phyloP scores from a whole-genome alignment of 2,113 vertebrate species.

The Oophaga pumilio region DNA sequence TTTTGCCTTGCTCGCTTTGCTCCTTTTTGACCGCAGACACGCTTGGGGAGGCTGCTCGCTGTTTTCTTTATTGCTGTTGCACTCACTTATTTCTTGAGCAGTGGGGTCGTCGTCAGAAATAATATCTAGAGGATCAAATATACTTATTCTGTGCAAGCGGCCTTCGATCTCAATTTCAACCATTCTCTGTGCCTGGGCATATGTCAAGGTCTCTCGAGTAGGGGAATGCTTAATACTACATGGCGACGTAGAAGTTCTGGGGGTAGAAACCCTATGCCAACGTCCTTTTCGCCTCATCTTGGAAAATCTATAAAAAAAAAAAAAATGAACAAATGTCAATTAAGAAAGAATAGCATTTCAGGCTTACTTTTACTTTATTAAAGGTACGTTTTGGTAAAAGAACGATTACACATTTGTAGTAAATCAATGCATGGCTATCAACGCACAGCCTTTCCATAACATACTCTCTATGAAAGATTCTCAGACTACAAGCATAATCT shows the following conservation, averaged over 20 bases:
- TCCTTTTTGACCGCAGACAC: constrained; percentile 80
- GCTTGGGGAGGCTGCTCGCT: constrained; percentile 83
- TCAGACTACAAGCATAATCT: too few relatives aligned
- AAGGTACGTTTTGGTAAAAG: too few relatives aligned
- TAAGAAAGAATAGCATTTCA: background rate
- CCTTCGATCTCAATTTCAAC: constrained; percentile 96
- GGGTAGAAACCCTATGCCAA: constrained; percentile 83
- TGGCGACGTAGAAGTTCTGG: constrained; percentile 87
- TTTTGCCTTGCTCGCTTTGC: constrained; percentile 85
- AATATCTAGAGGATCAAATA: constrained; percentile 90
- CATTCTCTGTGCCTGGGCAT: constrained; percentile 96
- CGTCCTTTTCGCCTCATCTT: constrained; percentile 96
- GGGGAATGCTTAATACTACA: constrained; percentile 89
- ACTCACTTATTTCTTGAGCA: constrained; percentile 93
- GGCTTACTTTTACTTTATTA: too few relatives aligned
- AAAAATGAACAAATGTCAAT: background rate
- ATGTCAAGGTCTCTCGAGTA: constrained; percentile 90
- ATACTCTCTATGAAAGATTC: too few relatives aligned
- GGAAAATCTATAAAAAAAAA: constrained; percentile 66
- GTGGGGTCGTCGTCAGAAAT: constrained; percentile 89
- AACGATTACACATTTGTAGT: too few relatives aligned
- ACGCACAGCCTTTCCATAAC: too few relatives aligned
- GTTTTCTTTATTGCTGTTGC: constrained; percentile 97
- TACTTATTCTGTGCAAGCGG: constrained; percentile 89
- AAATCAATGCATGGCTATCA: too few relatives aligned